Base-by-base conservation (phyloP, 2,113 vertebrate genomes). In the Salvelinus sp. region DNA sequence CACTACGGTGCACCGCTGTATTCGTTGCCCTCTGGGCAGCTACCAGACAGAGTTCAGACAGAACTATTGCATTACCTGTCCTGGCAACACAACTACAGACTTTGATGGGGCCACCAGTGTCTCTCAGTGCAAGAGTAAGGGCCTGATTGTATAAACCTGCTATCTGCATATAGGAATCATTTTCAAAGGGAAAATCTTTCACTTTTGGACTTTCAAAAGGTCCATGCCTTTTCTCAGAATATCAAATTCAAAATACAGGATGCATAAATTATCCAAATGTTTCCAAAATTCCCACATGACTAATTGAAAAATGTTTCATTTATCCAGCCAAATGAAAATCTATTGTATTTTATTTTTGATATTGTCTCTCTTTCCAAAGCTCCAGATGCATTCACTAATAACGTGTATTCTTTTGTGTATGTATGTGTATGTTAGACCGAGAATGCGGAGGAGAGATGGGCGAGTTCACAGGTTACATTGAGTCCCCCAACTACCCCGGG, bases 401-500 rank as follows among this genome's bases (percentile, higher is more conserved):
- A 9, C 2, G 14, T 50, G 48, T 6, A 18, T 54, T 44, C 9
- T 28, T 66, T 64, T 74, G 30, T 67, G 66, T 65, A n/a, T 77
- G 22, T 76, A 60, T 76, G 27, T 76, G 10, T 72, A 9, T 50
- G 50, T 65, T 91, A 99, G 97, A 98, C 88, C 94, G 96, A 70
- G 96, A 97, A 79, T 99, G 97, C 25, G 97, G 97, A 1, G 97
- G 97, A 25, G 97, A 98, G 90, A 94, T 98, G 86, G 96, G 97
- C 0, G 97, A 98, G 79, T 97, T 96, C 89, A 98, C 96, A 12
- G 97, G 97, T 72, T 99, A 97, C 86, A 97, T 99, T 20, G 97
- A 99, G 93, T 99, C 97, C 47, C 97, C 97, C 72, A 99, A 99
- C 94, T 99, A 98, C 82, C 97, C 97, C 0, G 97, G 97, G 66